Evolutionary conservation across 2,113 vertebrate species (phyloP), one percentile per base, ranked within the genome.

Genomic region (Gobiocypris rarus): DNA sequence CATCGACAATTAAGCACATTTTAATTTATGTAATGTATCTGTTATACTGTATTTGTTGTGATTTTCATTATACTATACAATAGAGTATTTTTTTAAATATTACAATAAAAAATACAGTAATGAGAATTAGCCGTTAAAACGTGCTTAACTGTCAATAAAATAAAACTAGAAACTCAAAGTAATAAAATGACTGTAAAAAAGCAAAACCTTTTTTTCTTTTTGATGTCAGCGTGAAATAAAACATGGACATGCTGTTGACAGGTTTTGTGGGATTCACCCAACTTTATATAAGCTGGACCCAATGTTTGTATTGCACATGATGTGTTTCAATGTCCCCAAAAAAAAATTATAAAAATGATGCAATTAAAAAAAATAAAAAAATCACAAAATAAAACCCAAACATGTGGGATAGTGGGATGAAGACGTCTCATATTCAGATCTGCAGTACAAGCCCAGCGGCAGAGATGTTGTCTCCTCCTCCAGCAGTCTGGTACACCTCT

Each of bases 391-490:
- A 73, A 80, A 80, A 61, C 19, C 63, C 26, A 65, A 13, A 7
- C 45, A 63, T 75, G 31, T 31, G 31, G 31, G n/a, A n/a, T 31
- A 31, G 28, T 54, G 43, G 43, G 58, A 67, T 48, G 11, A 83
- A 45, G 3, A 41, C 4, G 9, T 45, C 28, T 48, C 69, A 2
- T 71, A 3, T 38, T 83, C 82, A 96, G 85, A 96, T 96, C 88
- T 96, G 95, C 83, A 96, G 88, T 81, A 96, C 95, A 80, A 96
- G 92, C 10, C 95, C 94, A 24, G 95, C 95, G 14, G 95, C 95
- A 9, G 95, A 96, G 87, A 96, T 89, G 88, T 96, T 96, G 89
- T 96, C 95, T 19, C 95, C 95, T 63, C 95, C 95, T 0, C 95
- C 95, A 13, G 95, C 95, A 1, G 95, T 96, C 82, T 96, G 95